A percentile compares a stretch with the other conserved stretches of the same genome.
Evolutionary conservation across 2,888 invertebrate species (phyloP).

Genomic region (Hemicrepidius hirtus): DNA sequence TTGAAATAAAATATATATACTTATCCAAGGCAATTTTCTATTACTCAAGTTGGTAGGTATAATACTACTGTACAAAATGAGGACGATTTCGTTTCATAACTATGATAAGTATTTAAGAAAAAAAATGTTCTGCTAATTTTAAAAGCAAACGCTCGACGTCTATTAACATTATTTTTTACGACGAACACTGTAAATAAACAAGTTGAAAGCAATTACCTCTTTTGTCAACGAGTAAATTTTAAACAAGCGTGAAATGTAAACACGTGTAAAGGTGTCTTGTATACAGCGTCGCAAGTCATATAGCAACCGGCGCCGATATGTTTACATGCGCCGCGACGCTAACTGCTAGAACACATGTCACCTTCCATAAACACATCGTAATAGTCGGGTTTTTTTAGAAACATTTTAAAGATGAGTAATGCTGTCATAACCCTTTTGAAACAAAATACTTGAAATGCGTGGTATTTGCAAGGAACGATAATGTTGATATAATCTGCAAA

Average conservation of each 20-base stretch:
- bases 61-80: not conserved
- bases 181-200: slow-evolving; percentile 57
- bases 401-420: slow-evolving; percentile 33
- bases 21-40: too few relatives aligned
- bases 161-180: slow-evolving; percentile 54
- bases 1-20: too few relatives aligned
- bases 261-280: slow-evolving; percentile 63
- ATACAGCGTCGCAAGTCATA: slow-evolving; percentile 69
- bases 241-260: slow-evolving; percentile 69
- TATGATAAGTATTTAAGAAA: slow-evolving; percentile 23
- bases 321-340: slow-evolving; percentile 69
- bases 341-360: slow-evolving; percentile 67
- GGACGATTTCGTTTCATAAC: slow-evolving; percentile 2
- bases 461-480: not conserved
- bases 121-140: slow-evolving; percentile 41
- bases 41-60: too few relatives aligned
- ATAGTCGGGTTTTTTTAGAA: slow-evolving; percentile 61
- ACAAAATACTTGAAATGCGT: slow-evolving; percentile 39
- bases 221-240: slow-evolving; percentile 71
- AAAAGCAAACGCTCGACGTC: slow-evolving; percentile 46
- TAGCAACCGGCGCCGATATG: slow-evolving; percentile 75
- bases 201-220: slow-evolving; percentile 71
- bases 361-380: slow-evolving; percentile 69
- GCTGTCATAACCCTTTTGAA: slow-evolving; percentile 47
- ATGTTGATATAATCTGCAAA: slow-evolving; percentile 1